Evolutionary conservation across 2,113 vertebrate species (phyloP), one percentile per base, ranked within the genome.

Genomic region (Empidonax alnorum): DNA sequence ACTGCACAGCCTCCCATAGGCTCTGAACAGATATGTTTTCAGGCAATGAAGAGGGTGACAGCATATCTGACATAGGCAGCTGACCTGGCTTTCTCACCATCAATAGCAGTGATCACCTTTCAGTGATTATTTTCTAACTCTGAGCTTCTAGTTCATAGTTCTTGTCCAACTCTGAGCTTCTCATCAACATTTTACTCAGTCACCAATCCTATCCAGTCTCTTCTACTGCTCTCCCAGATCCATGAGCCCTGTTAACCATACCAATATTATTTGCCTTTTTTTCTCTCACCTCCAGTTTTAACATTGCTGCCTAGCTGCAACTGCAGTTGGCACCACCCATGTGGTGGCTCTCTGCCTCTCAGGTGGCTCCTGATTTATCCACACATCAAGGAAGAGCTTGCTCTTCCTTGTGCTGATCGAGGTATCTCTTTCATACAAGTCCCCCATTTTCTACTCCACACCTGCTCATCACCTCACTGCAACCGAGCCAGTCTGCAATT

Each of bases 341-440:
- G n/a, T 56, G 30, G 35, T 35, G 35, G 35, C 35, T 35, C 35
- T 35, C 35, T 30, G 24, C 27, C 6, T 66, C 9, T 76, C 33
- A 33, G 42, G 16, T 46, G 16, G 18, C 42, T 88, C 65, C n/a
- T 79, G 41, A 41, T 41, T 41, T 41, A 41, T 41, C 11, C 39
- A 41, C 39, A 41, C 39, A 41, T 41, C 39, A 41, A 41, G 39
- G 4, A 41, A 41, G 39, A 41, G 39, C 53, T 39, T 33, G 44
- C 15, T 67, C 52, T 71, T 71, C 19, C 24, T 59, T 24, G 42
- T 42, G 31, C 47, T 73, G 30, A 62, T 6, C 0, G 0, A 73
- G 12, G 8, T 12, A 6, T 23, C 27, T 41, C n/a, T 69, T 83
- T 37, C 31, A 20, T 47, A 24, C 16, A 67, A 10, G 14, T 79